Base-by-base conservation (phyloP, 2,113 vertebrate genomes). In the Calyptomena viridis region DNA sequence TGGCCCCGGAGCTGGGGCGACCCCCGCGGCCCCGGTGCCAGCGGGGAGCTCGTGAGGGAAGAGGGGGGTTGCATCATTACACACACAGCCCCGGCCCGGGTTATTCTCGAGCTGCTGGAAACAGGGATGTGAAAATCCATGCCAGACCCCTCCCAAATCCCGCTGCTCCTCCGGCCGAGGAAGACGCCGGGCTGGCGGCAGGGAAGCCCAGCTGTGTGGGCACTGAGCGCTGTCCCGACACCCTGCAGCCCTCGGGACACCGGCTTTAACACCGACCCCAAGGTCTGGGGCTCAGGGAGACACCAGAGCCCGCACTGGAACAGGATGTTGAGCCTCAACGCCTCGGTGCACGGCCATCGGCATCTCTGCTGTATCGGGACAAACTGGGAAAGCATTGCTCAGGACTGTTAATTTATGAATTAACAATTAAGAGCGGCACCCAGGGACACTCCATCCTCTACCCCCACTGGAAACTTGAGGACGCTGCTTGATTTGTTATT, bases 401-500 rank as follows among this genome's bases (percentile, higher is more conserved):
- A 59, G 74, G 84, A 84, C 76, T 72, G 73, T 47, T 47, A 47
- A 47, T 97, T 91, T 89, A 94, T 96, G 87, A 94, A 95, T 79
- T 47, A 83, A 87, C 90, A 95, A 93, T 68, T 72, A 95, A 31
- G 39, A 93, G 81, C 52, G 9, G 72, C 89, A 73, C 87, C 17
- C 86, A 47, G 74, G 71, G 83, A 90, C 82, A n/a, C 90, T 40
- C 67, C 66, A 53, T 84, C 56, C 78, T 77, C 90, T 95, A 81
- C 75, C 92, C 93, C 75, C 21, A 8, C 94, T 83, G 66, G 71
- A 92, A 97, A 80, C 59, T 76, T 14, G 68, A 94, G 84, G 94
- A 92, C 75, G 91, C 46, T 73, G 87, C 82, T 93, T 18, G 7
- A 44, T 95, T 95, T 97, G 95, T 97, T 84, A 23, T 92, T 80